Conservation (phyloP, 1,140 invertebrate genomes). For the Hypothenemus hampei region DNA sequence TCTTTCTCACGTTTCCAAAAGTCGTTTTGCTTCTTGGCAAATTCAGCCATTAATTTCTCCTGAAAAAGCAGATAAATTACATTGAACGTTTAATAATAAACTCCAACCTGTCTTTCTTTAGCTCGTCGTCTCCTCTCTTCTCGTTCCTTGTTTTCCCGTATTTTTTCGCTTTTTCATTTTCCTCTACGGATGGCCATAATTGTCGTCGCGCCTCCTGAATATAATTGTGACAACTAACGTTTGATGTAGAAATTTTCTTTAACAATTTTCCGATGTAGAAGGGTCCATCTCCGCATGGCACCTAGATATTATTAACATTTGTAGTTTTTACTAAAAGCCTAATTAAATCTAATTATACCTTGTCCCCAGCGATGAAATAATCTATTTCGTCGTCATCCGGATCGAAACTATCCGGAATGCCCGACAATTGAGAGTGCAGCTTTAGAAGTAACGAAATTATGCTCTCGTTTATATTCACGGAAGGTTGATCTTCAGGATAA, state of each 20-base stretch:
- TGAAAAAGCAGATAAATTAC: conserved; percentile 5
- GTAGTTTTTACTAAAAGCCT: conserved; percentile 25
- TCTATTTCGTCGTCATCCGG: conserved; percentile 48
- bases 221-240: conserved; percentile 56
- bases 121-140: conserved; percentile 78
- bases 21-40: conserved; percentile 84
- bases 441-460: conserved; percentile 88
- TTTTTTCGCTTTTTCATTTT: conserved; percentile 69
- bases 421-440: conserved; percentile 87
- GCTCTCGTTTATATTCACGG: conserved; percentile 76
- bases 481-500: conserved; percentile 44
- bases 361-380: conserved; percentile 24
- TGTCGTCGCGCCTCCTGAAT: conserved; percentile 57
- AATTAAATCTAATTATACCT: not conserved
- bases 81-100: not conserved
- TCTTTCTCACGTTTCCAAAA: conserved; percentile 67
- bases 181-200: conserved; percentile 73
- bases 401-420: conserved; percentile 72
- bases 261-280: conserved; percentile 78
- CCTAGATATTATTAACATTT: conserved; percentile 21
- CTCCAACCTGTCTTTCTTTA: conserved; percentile 67
- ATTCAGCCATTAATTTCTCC: conserved; percentile 87
- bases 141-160: conserved; percentile 67
- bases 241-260: conserved; percentile 64
- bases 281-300: conserved; percentile 76